Base-by-base conservation (phyloP, 2,113 vertebrate species). In the Tachysurus vachellii region DNA sequence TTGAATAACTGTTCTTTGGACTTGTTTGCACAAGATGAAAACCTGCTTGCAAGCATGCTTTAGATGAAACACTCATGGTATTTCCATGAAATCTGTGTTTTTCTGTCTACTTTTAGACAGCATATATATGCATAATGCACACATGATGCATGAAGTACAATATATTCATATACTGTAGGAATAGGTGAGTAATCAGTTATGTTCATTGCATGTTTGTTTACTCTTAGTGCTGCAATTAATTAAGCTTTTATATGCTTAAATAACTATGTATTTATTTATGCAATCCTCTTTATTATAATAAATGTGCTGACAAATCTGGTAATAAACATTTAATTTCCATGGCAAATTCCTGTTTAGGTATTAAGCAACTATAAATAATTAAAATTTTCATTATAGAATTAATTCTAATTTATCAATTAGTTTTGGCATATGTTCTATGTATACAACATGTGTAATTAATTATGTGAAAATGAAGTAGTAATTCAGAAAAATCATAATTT, bases 171-270 rank as follows among this genome's bases (percentile, higher is more conserved):
- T 92, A 57, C 50, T n/a, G n/a, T n/a, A 50, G 5, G 8, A 0
- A 9, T 50, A 92, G 91, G 92, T 87, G 91, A 91, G 88, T 91
- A 94, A 94, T 95, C 92, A 95, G 95, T 96, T 93, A 73, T 90
- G 71, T 90, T 93, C 92, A 95, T 95, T 94, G 93, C 89, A 91
- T 90, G 92, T 94, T 95, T 96, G 95, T 95, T 95, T 95, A 96
- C 92, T 94, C 90, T 92, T 93, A 88, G 88, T 90, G 92, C 93
- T 93, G 91, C 23, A 75, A 47, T 88, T 91, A 84, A 92, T 93
- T 31, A 95, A 88, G 88, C 89, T 91, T 90, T 82, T 85, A 82
- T 87, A 91, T 91, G 92, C 92, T 92, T 92, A 92, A 94, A 94
- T 94, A 89, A 93, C 92, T 86, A 88, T 93, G 93, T 89, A 92